These are phyloP conservation scores for Microctenopoma steveboyesi DNA, from an alignment of 2,797 vertebrate genomes.

Conservation along the genomic window DNA sequence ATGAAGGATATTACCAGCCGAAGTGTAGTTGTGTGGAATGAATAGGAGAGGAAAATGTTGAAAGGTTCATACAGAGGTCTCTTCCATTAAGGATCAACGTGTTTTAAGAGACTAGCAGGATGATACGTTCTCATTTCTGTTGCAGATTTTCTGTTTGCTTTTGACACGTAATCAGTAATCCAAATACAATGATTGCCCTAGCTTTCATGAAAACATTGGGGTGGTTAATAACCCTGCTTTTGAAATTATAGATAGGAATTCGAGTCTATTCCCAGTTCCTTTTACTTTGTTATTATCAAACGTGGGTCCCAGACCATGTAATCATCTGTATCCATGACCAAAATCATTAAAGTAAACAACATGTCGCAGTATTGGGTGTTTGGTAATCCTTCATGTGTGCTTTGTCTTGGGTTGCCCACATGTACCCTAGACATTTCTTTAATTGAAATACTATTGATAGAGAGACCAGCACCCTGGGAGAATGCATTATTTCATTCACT, in stretches of 20 bases:
- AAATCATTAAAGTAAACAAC: conserved; percentile 37
- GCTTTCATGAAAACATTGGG: conserved; percentile 42
- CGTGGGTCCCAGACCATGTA: conserved; percentile 7
- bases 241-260: conserved; percentile 39
- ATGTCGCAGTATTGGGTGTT: conserved; percentile 11
- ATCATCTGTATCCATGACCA: conserved; percentile 21
- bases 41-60: conserved; percentile 55
- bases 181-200: conserved; percentile 29
- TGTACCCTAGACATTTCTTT: conserved; percentile 14
- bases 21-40: conserved; percentile 51
- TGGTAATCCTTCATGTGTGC: conserved; percentile 4
- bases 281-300: conserved; percentile 30
- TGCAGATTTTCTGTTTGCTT: conserved; percentile 50
- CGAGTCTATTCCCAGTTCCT: conserved; percentile 10
- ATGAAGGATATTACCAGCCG: conserved; percentile 59
- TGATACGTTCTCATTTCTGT: conserved; percentile 56
- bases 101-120: conserved; percentile 50
- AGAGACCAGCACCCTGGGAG: conserved; percentile 1
- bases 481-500: conserved; percentile 15
- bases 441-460: conserved; percentile 28
- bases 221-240: conserved; percentile 43
- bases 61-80: conserved; percentile 68
- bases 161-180: conserved; percentile 46
- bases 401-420: conserved; percentile 7
- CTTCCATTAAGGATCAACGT: conserved; percentile 52